phyloP scores from a whole-genome alignment of 2,113 vertebrate genomes.

The Chascanopsetta lugubris region DNA sequence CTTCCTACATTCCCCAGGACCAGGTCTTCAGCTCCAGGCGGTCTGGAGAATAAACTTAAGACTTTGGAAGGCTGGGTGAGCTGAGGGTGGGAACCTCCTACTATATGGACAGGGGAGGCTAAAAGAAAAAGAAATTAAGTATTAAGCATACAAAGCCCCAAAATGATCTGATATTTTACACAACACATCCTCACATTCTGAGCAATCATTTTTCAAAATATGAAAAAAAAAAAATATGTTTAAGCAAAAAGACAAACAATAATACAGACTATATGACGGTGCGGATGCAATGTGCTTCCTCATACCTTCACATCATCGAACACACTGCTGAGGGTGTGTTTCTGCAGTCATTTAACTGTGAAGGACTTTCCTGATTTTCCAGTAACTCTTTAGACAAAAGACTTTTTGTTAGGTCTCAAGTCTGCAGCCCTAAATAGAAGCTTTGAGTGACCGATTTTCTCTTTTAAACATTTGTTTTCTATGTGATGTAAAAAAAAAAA shows the following conservation, averaged over 20 bases:
- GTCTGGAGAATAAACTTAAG: conserved; percentile 71
- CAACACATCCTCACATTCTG: not conserved
- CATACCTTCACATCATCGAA: too few relatives aligned
- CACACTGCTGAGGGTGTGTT: not conserved
- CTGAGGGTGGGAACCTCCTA: conserved; percentile 75
- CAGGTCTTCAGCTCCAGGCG: conserved; percentile 44
- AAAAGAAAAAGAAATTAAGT: conserved; percentile 3
- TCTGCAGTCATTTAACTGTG: not conserved
- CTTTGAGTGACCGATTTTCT: too few relatives aligned
- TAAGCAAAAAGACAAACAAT: too few relatives aligned
- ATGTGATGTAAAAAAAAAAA: too few relatives aligned
- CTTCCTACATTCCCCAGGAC: conserved; percentile 59
- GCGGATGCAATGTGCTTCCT: too few relatives aligned
- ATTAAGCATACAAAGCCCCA: not conserved
- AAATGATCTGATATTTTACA: not conserved
- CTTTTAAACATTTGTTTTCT: too few relatives aligned
- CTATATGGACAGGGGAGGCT: conserved; percentile 82
- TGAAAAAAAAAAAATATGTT: too few relatives aligned
- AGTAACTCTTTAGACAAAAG: too few relatives aligned
- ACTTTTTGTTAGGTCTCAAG: too few relatives aligned
- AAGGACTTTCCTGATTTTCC: too few relatives aligned
- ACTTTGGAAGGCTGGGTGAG: conserved; percentile 72
- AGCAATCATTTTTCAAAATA: not conserved
- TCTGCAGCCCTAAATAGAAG: too few relatives aligned
- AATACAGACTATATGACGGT: too few relatives aligned